phyloP scores from a whole-genome alignment of 1,140 invertebrate species.

The Trichonephila clavipes region DNA sequence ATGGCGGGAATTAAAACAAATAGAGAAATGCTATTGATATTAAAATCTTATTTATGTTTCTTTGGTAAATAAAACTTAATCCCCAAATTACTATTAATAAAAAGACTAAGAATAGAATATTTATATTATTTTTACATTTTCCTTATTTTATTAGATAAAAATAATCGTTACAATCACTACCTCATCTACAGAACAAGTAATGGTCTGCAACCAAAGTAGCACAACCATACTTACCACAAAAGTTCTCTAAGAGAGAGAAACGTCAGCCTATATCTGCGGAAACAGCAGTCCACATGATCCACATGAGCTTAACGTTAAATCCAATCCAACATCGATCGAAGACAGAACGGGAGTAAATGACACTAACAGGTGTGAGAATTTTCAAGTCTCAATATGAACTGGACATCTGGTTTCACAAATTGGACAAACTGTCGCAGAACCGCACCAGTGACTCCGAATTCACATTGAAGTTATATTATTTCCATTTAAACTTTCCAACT shows the following conservation, averaged over 20 bases:
- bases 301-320: constrained; percentile 27
- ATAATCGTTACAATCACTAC: no score
- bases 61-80: no score
- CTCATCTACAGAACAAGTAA: no score
- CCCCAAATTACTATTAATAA: no score
- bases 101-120: no score
- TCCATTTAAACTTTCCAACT: not conserved
- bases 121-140: no score
- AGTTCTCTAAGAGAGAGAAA: not conserved
- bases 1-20: no score
- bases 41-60: no score
- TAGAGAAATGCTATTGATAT: no score
- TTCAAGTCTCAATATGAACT: constrained; percentile 6
- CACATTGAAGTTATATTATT: not conserved
- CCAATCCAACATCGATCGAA: constrained; percentile 48
- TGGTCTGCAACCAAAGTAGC: no score
- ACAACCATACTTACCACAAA: constrained; percentile 6
- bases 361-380: constrained; percentile 27
- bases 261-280: constrained; percentile 58
- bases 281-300: constrained; percentile 63
- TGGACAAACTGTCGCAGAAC: not conserved
- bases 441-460: not conserved
- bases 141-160: no score
- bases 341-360: not conserved
- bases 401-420: not conserved